Evolutionary conservation across 2,113 vertebrate genomes (phyloP).

Genomic region (Saccopteryx bilineata): DNA sequence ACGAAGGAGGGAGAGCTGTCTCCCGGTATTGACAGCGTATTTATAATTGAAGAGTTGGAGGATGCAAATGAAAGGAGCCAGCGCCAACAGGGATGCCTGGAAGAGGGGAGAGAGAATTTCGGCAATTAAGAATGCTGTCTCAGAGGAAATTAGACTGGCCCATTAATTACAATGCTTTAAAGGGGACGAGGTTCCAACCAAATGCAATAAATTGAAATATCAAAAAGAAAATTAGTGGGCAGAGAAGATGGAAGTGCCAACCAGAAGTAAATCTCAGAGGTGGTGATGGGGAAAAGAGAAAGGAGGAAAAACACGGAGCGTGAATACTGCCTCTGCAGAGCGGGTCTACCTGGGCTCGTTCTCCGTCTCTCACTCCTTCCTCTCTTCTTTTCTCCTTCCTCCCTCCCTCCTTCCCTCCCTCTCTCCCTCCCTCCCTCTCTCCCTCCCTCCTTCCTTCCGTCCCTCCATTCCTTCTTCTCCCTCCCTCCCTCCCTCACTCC

Average conservation of each 20-base stretch:
- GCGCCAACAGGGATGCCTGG: conserved; percentile 84
- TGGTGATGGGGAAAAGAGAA: background rate
- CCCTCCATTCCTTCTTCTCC: rapidly evolving
- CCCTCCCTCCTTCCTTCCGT: rapidly evolving
- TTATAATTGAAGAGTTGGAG: conserved; percentile 82
- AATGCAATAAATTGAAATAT: conserved; percentile 84
- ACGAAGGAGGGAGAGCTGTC: conserved; percentile 64
- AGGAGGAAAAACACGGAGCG: background rate
- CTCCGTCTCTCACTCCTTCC: background rate
- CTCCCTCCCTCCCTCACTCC: rapidly evolving
- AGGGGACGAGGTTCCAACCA: conserved; percentile 84
- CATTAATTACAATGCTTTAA: conserved; percentile 89
- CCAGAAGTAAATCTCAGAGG: conserved; percentile 10
- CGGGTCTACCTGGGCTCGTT: too few relatives aligned
- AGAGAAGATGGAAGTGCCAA: conserved; percentile 18
- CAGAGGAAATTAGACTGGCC: conserved; percentile 87
- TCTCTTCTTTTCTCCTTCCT: background rate
- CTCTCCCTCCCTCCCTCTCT: rapidly evolving
- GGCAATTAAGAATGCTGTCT: conserved; percentile 88
- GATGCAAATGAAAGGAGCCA: conserved; percentile 85
- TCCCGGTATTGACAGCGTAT: conserved; percentile 72
- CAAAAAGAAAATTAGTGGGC: conserved; percentile 75
- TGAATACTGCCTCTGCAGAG: rapidly evolving
- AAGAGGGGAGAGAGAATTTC: conserved; percentile 87
- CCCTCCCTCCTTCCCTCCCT: rapidly evolving